A percentile compares a stretch with the other conserved stretches of the same genome.
Evolutionary conservation across 1,140 invertebrate genomes (phyloP).

Genomic region (Drosophila kikkawai): DNA sequence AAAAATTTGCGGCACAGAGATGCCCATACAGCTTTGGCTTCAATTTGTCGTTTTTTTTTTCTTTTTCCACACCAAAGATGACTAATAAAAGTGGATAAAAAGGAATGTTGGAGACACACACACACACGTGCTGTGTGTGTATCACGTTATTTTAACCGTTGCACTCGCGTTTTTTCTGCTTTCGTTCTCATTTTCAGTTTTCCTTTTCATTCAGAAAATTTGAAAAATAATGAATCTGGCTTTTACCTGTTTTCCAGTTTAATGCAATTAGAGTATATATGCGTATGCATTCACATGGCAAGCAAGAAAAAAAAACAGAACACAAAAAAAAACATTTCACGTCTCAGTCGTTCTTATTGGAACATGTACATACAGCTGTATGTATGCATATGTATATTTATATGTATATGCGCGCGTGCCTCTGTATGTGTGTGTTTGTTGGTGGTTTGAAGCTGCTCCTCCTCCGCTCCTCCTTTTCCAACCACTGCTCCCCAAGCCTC

Average conservation of each 20-base stretch:
- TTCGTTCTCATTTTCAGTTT: constrained; percentile 23
- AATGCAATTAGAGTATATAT: constrained; percentile 52
- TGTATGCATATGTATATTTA: constrained; percentile 48
- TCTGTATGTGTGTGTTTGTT: constrained; percentile 62
- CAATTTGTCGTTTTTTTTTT: constrained; percentile 13
- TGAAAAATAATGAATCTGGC: constrained; percentile 10
- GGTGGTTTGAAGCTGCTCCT: constrained; percentile 69
- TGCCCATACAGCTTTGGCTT: constrained; percentile 7
- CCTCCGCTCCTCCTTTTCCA: constrained; percentile 33
- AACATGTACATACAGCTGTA: constrained; percentile 56
- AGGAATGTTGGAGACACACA: constrained; percentile 26
- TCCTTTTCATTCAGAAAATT: constrained; percentile 40
- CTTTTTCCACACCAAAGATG: constrained; percentile 31
- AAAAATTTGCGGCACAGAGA: constrained; percentile 20
- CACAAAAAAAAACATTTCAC: constrained; percentile 62
- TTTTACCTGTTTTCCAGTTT: constrained; percentile 17
- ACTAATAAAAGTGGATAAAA: constrained; percentile 38
- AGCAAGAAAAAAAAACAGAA: constrained; percentile 37
- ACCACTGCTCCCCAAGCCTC: constrained; percentile 36
- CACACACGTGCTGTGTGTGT: constrained; percentile 40
- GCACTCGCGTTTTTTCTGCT: constrained; percentile 54
- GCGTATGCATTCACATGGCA: constrained; percentile 41
- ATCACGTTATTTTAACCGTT: constrained; percentile 65
- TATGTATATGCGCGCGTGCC: constrained; percentile 42
- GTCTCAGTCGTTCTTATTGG: constrained; percentile 62